Evolutionary conservation across 2,113 vertebrate genomes (phyloP), one percentile per base, ranked within the genome.

Genomic region (Tupaia tana): DNA sequence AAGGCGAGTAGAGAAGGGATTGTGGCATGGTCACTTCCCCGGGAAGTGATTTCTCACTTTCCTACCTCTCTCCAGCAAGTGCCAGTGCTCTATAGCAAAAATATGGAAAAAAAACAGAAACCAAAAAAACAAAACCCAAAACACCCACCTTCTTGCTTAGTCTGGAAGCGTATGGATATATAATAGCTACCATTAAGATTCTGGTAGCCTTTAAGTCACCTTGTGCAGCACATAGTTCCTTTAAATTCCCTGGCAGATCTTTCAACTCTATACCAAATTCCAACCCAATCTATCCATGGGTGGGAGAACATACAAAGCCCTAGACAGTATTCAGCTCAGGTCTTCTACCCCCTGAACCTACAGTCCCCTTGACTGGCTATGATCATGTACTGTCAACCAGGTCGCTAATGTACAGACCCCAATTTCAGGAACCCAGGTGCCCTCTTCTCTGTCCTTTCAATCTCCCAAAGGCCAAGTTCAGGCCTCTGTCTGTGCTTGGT

Each of bases 311-410:
- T 13, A 31, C 0, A 34, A 69, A 34, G 27, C 20, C 27, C 61
- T 27, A 75, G 31, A 52, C 9, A 64, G 67, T 15, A 19, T 19
- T 25, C 54, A 12, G 29, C 27, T 86, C 24, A 59, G 64, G 64
- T 25, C 27, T 11, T n/a, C 4, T 3, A 12, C 43, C 15, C 27
- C 12, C 0, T 43, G 43, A 43, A 6, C 3, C 0, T 3, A 14
- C 20, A 56, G 6, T n/a, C 25, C 79, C 43, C 31, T 27, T 2
- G 31, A 7, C 56, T 4, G 19, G 27, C 56, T 78, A 25, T 34
- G 12, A 64, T 2, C 31, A 61, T n/a, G 64, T 27, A 8, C 18
- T 27, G 12, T 20, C 24, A 22, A 61, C 58, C 56, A 64, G 11
- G 24, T 29, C 58, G 27, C 64, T 14, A 25, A 31, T n/a, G 52